phyloP scores from a whole-genome alignment of 2,113 vertebrate species.

The Scartelaos histophorus region DNA sequence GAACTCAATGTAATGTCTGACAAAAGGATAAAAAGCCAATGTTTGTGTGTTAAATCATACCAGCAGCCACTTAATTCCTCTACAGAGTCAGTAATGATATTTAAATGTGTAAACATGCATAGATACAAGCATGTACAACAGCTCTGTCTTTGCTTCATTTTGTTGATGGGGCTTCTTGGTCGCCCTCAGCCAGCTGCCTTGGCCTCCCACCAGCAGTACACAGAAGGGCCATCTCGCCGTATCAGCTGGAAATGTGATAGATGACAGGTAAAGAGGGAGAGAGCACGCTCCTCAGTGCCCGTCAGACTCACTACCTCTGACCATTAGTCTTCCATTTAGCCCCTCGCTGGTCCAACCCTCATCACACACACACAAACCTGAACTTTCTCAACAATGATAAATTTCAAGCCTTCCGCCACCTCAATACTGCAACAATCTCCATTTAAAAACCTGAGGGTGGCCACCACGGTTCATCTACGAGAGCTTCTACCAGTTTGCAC shows the following conservation, averaged over 20 bases:
- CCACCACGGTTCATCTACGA: slow-evolving; percentile 52
- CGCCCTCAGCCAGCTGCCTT: slow-evolving; percentile 22
- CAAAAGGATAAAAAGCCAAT: no score
- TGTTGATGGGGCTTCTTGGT: slow-evolving; percentile 11
- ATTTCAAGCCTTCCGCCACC: slow-evolving; percentile 46
- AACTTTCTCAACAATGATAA: slow-evolving; percentile 69
- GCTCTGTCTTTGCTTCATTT: slow-evolving; percentile 35
- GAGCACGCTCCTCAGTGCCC: slow-evolving; percentile 69
- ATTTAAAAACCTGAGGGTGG: slow-evolving; percentile 47
- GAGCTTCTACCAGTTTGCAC: slow-evolving; percentile 48
- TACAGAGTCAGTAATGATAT: no score
- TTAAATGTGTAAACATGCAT: not conserved
- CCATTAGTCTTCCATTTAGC: slow-evolving; percentile 76
- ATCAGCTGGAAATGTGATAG: slow-evolving; percentile 72
- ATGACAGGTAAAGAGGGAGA: slow-evolving; percentile 60
- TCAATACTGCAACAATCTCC: slow-evolving; percentile 40
- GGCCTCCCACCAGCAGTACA: slow-evolving; percentile 31
- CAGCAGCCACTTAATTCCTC: no score
- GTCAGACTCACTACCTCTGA: slow-evolving; percentile 66
- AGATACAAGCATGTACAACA: slow-evolving; percentile 26
- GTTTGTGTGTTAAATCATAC: no score
- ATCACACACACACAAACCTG: slow-evolving; percentile 42
- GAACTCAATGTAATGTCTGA: no score
- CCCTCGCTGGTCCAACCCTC: slow-evolving; percentile 64
- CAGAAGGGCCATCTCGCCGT: slow-evolving; percentile 69